These are phyloP conservation scores for Setophaga coronata DNA, from an alignment of 2,113 vertebrate species.

Conservation along the genomic window DNA sequence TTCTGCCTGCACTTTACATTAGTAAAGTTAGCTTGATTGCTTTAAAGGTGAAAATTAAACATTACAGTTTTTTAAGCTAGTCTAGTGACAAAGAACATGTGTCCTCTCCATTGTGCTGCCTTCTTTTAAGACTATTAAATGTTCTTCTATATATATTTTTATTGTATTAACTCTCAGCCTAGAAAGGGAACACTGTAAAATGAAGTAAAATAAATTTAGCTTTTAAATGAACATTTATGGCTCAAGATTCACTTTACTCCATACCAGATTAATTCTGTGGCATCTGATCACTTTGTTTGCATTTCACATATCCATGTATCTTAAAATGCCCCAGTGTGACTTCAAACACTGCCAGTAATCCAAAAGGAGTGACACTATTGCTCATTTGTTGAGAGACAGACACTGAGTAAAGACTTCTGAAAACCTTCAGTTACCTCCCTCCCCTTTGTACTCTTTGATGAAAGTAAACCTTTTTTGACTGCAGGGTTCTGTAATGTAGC, in stretches of 20 bases:
- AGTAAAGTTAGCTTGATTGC: conserved; percentile 64
- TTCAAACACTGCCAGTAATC: background rate
- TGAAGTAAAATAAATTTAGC: conserved; percentile 82
- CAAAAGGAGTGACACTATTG: background rate
- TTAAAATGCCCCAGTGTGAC: background rate
- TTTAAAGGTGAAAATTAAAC: conserved; percentile 75
- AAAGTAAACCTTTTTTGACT: background rate
- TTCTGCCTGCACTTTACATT: conserved; percentile 75
- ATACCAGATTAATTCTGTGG: background rate
- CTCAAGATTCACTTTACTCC: background rate
- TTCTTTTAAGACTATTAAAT: conserved; percentile 74
- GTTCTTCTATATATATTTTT: conserved; percentile 71
- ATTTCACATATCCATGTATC: background rate
- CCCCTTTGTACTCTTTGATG: background rate
- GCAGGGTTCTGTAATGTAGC: background rate
- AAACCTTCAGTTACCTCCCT: background rate
- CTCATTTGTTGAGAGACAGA: background rate
- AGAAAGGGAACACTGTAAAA: conserved; percentile 76
- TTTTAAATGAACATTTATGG: conserved; percentile 63
- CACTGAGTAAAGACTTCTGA: background rate
- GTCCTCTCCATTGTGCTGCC: conserved; percentile 71
- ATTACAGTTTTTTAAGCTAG: conserved; percentile 71
- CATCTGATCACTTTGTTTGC: background rate
- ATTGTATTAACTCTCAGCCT: conserved; percentile 65
- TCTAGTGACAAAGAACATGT: conserved; percentile 74